phyloP scores from a whole-genome alignment of 2,888 invertebrate species.

The Nemotelus nigrinus region DNA sequence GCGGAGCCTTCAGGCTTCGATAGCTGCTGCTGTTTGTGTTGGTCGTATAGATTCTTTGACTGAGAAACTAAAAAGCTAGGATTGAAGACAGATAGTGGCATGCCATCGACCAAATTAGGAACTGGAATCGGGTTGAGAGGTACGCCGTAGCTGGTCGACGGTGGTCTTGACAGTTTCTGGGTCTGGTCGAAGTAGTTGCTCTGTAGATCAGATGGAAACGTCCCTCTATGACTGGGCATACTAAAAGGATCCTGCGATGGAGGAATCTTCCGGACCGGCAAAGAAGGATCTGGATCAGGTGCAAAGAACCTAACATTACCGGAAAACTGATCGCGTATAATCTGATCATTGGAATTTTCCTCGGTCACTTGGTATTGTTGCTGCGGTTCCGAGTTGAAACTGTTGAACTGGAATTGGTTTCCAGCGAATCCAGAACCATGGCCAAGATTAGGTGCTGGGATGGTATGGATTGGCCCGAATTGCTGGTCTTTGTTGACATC shows the following conservation, averaged over 20 bases:
- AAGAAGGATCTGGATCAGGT: slow-evolving; percentile 67
- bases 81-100: slow-evolving; percentile 62
- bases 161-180: slow-evolving; percentile 58
- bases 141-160: slow-evolving; percentile 65
- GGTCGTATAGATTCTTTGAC: slow-evolving; percentile 63
- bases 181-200: slow-evolving; percentile 58
- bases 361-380: slow-evolving; percentile 69
- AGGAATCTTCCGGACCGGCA: slow-evolving; percentile 63
- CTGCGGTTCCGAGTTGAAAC: slow-evolving; percentile 54
- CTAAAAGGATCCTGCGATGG: slow-evolving; percentile 64
- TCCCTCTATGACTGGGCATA: slow-evolving; percentile 64
- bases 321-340: slow-evolving; percentile 61
- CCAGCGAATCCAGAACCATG: slow-evolving; percentile 53
- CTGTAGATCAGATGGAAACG: slow-evolving; percentile 62
- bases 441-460: slow-evolving; percentile 82
- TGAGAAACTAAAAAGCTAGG: slow-evolving; percentile 63
- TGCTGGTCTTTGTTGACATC: slow-evolving; percentile 86
- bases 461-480: slow-evolving; percentile 86
- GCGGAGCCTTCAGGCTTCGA: slow-evolving; percentile 68
- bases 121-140: slow-evolving; percentile 61
- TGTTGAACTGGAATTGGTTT: slow-evolving; percentile 59
- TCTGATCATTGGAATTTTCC: slow-evolving; percentile 64
- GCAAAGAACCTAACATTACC: slow-evolving; percentile 66
- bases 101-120: slow-evolving; percentile 60
- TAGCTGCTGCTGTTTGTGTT: slow-evolving; percentile 63